Percentiles rank a stretch among this genome's conserved stretches.
phyloP scores from a whole-genome alignment of 2,888 invertebrate species.

The Ophion slaviceki region DNA sequence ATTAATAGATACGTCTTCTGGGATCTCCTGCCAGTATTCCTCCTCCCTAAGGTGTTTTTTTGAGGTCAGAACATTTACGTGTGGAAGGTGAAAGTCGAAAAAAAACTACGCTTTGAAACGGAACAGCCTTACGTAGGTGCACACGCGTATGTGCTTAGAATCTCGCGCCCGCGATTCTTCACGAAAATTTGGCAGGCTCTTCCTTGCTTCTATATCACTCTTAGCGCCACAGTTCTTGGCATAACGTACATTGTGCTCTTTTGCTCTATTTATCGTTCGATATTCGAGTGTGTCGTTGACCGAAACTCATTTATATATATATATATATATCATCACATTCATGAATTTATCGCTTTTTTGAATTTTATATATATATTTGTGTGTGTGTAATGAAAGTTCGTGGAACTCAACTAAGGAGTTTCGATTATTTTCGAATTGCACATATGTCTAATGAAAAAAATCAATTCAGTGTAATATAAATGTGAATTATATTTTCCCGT shows the following conservation, averaged over 20 bases:
- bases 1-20: not conserved
- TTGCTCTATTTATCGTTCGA: constrained; percentile 47
- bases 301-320: constrained; percentile 14
- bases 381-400: not conserved
- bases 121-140: not conserved
- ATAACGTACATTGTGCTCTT: constrained; percentile 8
- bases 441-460: too few relatives aligned
- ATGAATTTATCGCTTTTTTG: not conserved
- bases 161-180: constrained; percentile 9
- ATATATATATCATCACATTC: constrained; percentile 23
- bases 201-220: constrained; percentile 15
- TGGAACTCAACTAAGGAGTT: not conserved
- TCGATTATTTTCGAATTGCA: not conserved
- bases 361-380: not conserved
- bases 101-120: not conserved
- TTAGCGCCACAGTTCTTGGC: constrained; percentile 51
- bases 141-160: not conserved
- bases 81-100: not conserved
- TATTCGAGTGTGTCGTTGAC: constrained; percentile 19
- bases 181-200: constrained; percentile 42
- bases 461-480: too few relatives aligned
- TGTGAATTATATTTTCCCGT: too few relatives aligned
- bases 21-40: not conserved
- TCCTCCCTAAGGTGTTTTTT: not conserved
- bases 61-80: not conserved